These are phyloP conservation scores for Lagocephalus sceleratus DNA, from an alignment of 2,797 vertebrate genomes.

Conservation along the genomic window DNA sequence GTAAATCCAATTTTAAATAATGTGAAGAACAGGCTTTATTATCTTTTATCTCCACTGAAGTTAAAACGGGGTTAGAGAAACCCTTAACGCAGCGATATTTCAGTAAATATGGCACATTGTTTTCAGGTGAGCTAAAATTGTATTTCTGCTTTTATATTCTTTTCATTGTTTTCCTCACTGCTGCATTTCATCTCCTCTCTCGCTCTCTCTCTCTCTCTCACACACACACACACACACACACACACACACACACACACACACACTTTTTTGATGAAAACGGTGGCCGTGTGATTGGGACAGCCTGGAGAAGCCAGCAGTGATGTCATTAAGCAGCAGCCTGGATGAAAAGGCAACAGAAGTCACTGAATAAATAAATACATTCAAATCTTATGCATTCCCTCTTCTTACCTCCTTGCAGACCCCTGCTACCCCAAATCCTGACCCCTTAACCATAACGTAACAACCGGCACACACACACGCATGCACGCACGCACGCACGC, in stretches of 20 bases:
- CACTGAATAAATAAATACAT: slow-evolving; percentile 82
- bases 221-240: slow-evolving; percentile 24
- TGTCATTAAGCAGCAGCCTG: slow-evolving; percentile 74
- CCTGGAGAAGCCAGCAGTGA: slow-evolving; percentile 68
- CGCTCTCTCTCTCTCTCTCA: slow-evolving; percentile 11
- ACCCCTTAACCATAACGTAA: slow-evolving; percentile 51
- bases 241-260: slow-evolving; percentile 29
- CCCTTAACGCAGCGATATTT: not conserved
- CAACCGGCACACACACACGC: slow-evolving; percentile 53
- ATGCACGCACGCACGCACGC: not conserved
- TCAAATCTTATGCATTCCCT: slow-evolving; percentile 74
- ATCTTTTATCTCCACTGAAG: too few species aligned
- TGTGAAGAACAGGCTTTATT: too few species aligned
- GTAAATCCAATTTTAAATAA: too few species aligned
- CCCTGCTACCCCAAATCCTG: slow-evolving; percentile 67
- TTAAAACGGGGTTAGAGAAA: too few species aligned
- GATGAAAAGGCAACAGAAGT: slow-evolving; percentile 70
- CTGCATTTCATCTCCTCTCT: slow-evolving; percentile 10
- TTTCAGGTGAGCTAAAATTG: not conserved
- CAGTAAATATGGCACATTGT: not conserved
- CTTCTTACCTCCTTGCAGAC: slow-evolving; percentile 71
- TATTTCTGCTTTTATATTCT: slow-evolving; percentile 2
- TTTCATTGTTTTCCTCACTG: slow-evolving; percentile 2
- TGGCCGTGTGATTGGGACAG: slow-evolving; percentile 69
- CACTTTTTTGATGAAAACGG: slow-evolving; percentile 65